These are phyloP conservation scores for Leptinotarsa haldemani DNA, from an alignment of 2,888 invertebrate genomes.

Conservation along the genomic window DNA sequence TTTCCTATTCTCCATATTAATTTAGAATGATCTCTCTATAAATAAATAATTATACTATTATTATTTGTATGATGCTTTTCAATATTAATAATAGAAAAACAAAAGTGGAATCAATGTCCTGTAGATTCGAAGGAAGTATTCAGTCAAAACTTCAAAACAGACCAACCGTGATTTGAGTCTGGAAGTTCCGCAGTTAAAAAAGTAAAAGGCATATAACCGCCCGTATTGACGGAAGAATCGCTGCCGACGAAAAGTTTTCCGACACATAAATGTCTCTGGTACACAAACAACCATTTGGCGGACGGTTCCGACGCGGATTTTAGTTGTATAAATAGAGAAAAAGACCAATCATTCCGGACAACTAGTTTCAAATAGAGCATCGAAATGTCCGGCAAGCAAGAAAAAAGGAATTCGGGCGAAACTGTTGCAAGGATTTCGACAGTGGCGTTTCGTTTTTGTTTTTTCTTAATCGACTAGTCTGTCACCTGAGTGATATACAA, in stretches of 20 bases:
- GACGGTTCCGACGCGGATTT: slow-evolving; percentile 31
- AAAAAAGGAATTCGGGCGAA: slow-evolving; percentile 24
- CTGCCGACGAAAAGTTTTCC: slow-evolving; percentile 18
- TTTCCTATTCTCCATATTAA: too few relatives aligned
- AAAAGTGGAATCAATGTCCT: too few relatives aligned
- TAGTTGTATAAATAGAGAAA: slow-evolving; percentile 42
- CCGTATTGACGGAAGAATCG: slow-evolving; percentile 26
- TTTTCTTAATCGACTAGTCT: too few relatives aligned
- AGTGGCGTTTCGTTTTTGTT: background rate
- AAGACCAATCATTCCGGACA: slow-evolving; percentile 47
- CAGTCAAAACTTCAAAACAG: background rate
- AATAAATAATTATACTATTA: too few relatives aligned
- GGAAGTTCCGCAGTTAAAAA: background rate
- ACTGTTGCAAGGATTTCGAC: slow-evolving; percentile 36
- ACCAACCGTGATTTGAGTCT: background rate
- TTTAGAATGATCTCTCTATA: too few relatives aligned
- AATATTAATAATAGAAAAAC: too few relatives aligned
- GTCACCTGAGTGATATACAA: too few relatives aligned
- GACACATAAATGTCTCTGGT: slow-evolving; percentile 18
- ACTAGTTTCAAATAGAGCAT: slow-evolving; percentile 45
- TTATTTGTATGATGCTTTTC: too few relatives aligned
- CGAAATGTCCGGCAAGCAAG: slow-evolving; percentile 38
- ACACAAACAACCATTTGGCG: slow-evolving; percentile 36
- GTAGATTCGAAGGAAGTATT: too few relatives aligned
- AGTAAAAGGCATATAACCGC: background rate